Base-by-base conservation (phyloP, 2,113 vertebrate species). In the Harpagus bidentatus region DNA sequence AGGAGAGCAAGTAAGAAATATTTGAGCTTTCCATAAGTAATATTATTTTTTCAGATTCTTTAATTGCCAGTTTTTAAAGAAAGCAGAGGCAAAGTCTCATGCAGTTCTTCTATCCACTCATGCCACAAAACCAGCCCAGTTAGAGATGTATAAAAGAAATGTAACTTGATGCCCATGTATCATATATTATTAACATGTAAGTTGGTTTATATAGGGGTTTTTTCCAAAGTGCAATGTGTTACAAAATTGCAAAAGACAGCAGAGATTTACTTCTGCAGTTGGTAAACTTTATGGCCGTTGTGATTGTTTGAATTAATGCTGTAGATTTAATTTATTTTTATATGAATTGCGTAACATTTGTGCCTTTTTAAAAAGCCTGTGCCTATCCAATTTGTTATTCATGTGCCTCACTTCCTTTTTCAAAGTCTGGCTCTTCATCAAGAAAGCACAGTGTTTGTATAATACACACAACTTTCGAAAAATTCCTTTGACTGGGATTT, bases 251-350 rank as follows among this genome's bases (percentile, higher is more conserved):
- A 97, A 97, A 97, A 85, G 74, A 96, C 88, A 97, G 97, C 95
- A 97, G 97, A 98, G 80, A 94, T 94, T 97, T 97, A 96, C 83
- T 97, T 98, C 97, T 98, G 97, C 97, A 95, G 58, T 97, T 97
- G 93, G 95, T 96, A 97, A 97, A 96, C 55, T 93, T 97, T 97
- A 95, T 97, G 97, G 97, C 96, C 86, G 58, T 97, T 97, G 82
- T 97, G 95, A 98, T 98, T 97, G 89, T 98, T 98, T 97, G 86
- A 97, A 88, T 98, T 97, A 97, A 98, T 98, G 97, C 79, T 96
- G 97, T 98, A 98, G 98, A 98, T 97, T 97, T 98, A 98, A 98
- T 98, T 98, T 98, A 98, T 98, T 98, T 98, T 98, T 98, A 95
- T 97, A 98, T 96, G 95, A 93, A 97, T 94, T 98, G 62, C 84